A percentile compares a stretch with the other conserved stretches of the same genome.
Evolutionary conservation across 2,797 vertebrate genomes (phyloP).

Genomic region (Acrossocheilus fasciatus): DNA sequence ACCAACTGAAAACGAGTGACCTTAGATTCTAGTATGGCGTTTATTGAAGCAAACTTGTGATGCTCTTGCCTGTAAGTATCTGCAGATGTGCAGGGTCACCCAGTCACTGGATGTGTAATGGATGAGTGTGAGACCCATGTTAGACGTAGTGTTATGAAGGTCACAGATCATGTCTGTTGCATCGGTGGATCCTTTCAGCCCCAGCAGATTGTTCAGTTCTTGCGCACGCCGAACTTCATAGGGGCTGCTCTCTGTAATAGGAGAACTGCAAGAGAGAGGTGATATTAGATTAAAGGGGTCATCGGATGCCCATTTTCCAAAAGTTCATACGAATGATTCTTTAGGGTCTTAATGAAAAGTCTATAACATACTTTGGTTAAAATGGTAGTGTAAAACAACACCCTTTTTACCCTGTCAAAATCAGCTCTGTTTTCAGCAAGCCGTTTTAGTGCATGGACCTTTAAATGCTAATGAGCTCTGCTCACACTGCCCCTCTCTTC

Average conservation of each 20-base stretch:
- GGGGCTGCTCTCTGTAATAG: slow-evolving; percentile 66
- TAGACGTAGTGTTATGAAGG: slow-evolving; percentile 85
- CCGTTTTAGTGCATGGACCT: too few species aligned
- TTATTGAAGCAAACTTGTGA: not conserved
- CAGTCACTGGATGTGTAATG: slow-evolving; percentile 54
- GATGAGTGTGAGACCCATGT: slow-evolving; percentile 82
- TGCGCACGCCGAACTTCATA: slow-evolving; percentile 76
- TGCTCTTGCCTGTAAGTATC: slow-evolving; percentile 76
- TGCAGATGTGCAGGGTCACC: slow-evolving; percentile 80
- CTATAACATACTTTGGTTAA: too few species aligned
- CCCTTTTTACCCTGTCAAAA: too few species aligned
- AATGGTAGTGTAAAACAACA: too few species aligned
- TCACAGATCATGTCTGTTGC: slow-evolving; percentile 76
- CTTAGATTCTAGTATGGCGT: not conserved
- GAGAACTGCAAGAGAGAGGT: slow-evolving; percentile 60
- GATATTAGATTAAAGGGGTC: not conserved
- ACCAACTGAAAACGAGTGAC: not conserved
- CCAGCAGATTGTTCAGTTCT: slow-evolving; percentile 76
- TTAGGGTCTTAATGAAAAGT: too few species aligned
- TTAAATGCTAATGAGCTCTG: too few species aligned
- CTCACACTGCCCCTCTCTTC: too few species aligned
- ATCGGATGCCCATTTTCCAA: too few species aligned
- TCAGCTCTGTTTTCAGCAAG: too few species aligned
- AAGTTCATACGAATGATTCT: too few species aligned
- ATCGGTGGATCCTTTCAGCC: slow-evolving; percentile 69